Conservation (phyloP, 2,113 vertebrate genomes). For the Alouatta palliata region DNA sequence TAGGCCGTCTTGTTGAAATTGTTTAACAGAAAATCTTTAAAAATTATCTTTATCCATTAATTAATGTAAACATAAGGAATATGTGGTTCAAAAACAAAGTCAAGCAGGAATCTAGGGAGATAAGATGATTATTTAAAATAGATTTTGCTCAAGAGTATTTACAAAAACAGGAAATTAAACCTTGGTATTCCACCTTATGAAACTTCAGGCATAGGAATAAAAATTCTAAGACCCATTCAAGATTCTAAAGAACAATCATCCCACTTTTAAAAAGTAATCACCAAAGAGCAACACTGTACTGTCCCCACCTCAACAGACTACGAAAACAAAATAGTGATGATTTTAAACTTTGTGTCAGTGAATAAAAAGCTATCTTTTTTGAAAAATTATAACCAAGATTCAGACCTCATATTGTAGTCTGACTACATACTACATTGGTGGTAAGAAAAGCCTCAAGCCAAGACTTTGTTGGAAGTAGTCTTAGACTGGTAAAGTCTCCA, state of each 20-base stretch:
- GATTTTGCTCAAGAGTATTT: not conserved
- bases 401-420: not conserved
- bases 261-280: not conserved
- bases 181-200: not conserved
- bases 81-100: not conserved
- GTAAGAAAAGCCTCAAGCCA: not conserved
- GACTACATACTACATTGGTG: not conserved
- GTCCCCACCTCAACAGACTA: too few species aligned
- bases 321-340: not conserved
- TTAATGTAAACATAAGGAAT: not conserved
- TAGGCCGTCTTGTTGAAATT: not conserved
- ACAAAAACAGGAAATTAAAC: not conserved
- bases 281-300: not conserved
- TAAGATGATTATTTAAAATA: constrained; percentile 24
- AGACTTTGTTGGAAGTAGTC: not conserved
- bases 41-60: not conserved
- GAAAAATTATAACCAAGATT: not conserved
- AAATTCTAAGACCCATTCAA: not conserved
- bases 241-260: not conserved
- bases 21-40: not conserved
- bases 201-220: not conserved
- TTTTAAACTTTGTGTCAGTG: not conserved
- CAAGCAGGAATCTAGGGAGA: not conserved
- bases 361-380: not conserved
- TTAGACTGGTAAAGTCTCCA: not conserved